Conservation (phyloP, 2,113 vertebrate genomes). For the Siphamia tubifer region DNA sequence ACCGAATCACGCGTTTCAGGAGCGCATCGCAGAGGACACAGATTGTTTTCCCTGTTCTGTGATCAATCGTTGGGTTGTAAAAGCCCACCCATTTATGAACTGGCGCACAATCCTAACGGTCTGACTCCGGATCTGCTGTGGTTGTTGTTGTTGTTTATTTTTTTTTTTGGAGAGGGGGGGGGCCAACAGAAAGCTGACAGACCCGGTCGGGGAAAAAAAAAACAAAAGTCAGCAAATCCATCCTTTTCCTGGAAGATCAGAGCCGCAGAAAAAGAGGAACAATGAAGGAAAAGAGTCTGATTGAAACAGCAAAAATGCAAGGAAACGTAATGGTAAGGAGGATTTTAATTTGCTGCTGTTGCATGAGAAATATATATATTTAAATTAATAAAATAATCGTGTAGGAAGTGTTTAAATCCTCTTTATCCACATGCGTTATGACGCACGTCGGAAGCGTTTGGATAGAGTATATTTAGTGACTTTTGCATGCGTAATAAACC, state of each 20-base stretch:
- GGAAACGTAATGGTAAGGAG: constrained; percentile 94
- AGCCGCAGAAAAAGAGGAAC: constrained; percentile 21
- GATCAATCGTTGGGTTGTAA: constrained; percentile 43
- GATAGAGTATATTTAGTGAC: background rate
- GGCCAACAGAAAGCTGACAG: constrained; percentile 32
- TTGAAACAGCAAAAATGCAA: constrained; percentile 97
- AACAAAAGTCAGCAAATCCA: constrained; percentile 70
- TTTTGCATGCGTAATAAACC: background rate
- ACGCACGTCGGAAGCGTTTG: background rate
- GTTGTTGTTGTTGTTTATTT: too few relatives aligned
- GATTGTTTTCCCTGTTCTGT: background rate
- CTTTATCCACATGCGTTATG: background rate
- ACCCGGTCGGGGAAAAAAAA: too few relatives aligned
- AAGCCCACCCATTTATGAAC: constrained; percentile 65
- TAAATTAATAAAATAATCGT: background rate
- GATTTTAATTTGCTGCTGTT: background rate
- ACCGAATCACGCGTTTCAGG: background rate
- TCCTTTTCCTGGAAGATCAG: constrained; percentile 27
- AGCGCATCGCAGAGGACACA: background rate
- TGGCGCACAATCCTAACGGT: constrained; percentile 22
- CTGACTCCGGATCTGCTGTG: constrained; percentile 12
- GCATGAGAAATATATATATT: constrained; percentile 2
- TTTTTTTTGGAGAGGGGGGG: too few relatives aligned
- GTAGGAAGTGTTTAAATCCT: background rate
- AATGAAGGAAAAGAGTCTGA: constrained; percentile 95